These are phyloP conservation scores for Nasonia longicornis DNA, from an alignment of 1,140 invertebrate species.

Conservation along the genomic window DNA sequence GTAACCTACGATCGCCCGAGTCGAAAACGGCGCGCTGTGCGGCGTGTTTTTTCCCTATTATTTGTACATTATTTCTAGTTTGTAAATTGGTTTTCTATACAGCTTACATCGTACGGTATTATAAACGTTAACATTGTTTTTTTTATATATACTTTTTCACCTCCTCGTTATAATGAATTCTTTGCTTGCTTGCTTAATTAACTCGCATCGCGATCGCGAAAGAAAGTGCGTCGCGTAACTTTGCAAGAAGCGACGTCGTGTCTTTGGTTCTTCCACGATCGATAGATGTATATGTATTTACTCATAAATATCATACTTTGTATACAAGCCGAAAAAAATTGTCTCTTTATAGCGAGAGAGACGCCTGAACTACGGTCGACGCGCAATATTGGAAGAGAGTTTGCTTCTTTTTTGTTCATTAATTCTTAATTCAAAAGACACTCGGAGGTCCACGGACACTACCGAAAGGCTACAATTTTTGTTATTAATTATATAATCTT, in stretches of 20 bases:
- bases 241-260: background rate
- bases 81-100: constrained; percentile 5
- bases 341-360: constrained; percentile 15
- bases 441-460: constrained; percentile 43
- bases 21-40: background rate
- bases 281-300: background rate
- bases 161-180: constrained; percentile 2
- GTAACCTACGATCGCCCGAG: constrained; percentile 1
- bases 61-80: constrained; percentile 50
- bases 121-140: constrained; percentile 21
- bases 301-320: constrained; percentile 6
- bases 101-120: constrained; percentile 7
- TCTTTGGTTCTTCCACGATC: background rate
- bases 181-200: constrained; percentile 16
- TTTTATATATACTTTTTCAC: background rate
- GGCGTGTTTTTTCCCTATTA: constrained; percentile 28
- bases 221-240: background rate
- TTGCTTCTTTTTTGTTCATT: constrained; percentile 9
- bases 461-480: constrained; percentile 42
- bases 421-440: constrained; percentile 14
- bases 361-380: constrained; percentile 23
- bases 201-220: background rate
- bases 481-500: constrained; percentile 15
- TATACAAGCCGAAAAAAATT: constrained; percentile 40
- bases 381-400: constrained; percentile 27